Conservation (phyloP, 2,888 invertebrate genomes). For the Galerucella pusilla region DNA sequence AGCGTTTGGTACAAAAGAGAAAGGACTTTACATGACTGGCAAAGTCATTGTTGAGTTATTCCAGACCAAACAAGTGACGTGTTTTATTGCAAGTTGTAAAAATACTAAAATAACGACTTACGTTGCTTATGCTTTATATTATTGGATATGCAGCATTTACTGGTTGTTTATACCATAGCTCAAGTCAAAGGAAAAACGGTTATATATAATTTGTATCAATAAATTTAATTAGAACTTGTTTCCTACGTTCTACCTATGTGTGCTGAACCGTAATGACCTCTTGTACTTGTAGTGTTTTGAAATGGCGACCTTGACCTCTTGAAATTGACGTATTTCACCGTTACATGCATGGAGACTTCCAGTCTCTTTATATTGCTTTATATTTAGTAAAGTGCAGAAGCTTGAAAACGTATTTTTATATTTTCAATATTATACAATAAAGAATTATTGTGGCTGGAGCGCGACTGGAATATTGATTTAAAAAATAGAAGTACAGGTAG, state of each 20-base stretch:
- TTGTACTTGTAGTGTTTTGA: slow-evolving; percentile 52
- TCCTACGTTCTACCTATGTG: slow-evolving; percentile 24
- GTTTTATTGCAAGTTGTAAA: slow-evolving; percentile 23
- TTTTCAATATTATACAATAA: too few relatives aligned
- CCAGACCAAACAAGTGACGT: slow-evolving; percentile 29
- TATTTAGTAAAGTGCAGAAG: neutral
- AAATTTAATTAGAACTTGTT: slow-evolving; percentile 40
- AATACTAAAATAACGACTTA: slow-evolving; percentile 25
- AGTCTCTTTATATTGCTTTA: neutral
- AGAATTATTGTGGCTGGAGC: too few relatives aligned
- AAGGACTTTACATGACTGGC: slow-evolving; percentile 53
- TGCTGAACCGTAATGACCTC: slow-evolving; percentile 58
- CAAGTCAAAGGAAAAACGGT: slow-evolving; percentile 15
- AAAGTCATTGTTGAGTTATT: slow-evolving; percentile 48
- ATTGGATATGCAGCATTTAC: neutral
- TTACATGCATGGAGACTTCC: neutral
- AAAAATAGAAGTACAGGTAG: too few relatives aligned
- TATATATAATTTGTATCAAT: slow-evolving; percentile 19
- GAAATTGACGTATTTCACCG: slow-evolving; percentile 14
- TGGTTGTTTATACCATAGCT: slow-evolving; percentile 22
- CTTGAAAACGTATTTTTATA: too few relatives aligned
- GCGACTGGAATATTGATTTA: too few relatives aligned
- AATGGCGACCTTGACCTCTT: slow-evolving; percentile 59
- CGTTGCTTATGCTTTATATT: slow-evolving; percentile 12
- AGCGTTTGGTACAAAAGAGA: slow-evolving; percentile 50